Percentiles rank a stretch among this genome's conserved stretches.
Evolutionary conservation across 2,797 vertebrate species (phyloP).

Genomic region (Apodemus agrarius): DNA sequence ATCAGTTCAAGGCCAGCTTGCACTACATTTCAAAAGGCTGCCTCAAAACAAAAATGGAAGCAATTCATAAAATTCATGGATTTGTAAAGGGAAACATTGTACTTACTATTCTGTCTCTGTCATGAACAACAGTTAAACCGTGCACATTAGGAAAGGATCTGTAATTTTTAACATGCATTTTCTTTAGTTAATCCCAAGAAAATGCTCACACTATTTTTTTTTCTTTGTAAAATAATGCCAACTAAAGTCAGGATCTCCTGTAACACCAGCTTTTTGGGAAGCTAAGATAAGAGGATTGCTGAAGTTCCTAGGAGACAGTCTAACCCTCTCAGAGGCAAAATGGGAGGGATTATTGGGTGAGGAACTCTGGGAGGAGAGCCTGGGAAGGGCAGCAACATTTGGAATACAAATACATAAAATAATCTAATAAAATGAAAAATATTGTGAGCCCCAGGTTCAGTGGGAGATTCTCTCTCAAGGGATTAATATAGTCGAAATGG

Average conservation of each 20-base stretch:
- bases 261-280: not conserved
- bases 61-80: not conserved
- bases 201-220: not conserved
- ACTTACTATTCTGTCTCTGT: not conserved
- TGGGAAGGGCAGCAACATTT: not conserved
- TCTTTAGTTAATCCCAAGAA: not conserved
- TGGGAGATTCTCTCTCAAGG: not conserved
- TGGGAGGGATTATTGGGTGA: not conserved
- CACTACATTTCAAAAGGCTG: not conserved
- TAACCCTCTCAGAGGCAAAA: not conserved
- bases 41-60: not conserved
- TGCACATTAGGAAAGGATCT: not conserved
- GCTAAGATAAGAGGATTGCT: not conserved
- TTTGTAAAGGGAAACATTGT: not conserved
- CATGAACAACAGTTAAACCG: not conserved
- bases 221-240: not conserved
- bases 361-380: not conserved
- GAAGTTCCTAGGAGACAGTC: not conserved
- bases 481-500: not conserved
- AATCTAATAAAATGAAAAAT: not conserved
- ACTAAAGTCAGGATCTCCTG: not conserved
- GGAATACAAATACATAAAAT: not conserved
- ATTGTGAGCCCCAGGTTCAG: not conserved
- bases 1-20: not conserved
- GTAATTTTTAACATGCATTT: not conserved